Conservation (phyloP, 2,113 vertebrate species). For the Channa argus region DNA sequence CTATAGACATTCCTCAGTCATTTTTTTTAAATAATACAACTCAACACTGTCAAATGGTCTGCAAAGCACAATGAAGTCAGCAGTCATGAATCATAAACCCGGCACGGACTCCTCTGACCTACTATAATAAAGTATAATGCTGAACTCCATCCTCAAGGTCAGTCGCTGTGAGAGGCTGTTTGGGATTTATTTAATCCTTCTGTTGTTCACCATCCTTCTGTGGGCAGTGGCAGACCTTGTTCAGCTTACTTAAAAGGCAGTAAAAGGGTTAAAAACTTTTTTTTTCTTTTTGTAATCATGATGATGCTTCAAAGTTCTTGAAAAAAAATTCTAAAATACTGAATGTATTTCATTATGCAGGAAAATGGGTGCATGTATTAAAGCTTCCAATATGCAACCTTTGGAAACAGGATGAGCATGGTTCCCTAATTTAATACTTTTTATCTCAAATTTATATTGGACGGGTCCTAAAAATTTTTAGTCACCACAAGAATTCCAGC, state of each 20-base stretch:
- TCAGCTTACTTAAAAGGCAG: conserved; percentile 27
- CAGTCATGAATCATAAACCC: conserved; percentile 72
- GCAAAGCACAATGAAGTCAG: conserved; percentile 67
- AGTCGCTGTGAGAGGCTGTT: conserved; percentile 32
- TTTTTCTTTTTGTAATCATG: not conserved
- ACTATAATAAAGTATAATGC: conserved; percentile 70
- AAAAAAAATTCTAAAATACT: conserved; percentile 9
- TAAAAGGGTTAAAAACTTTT: conserved; percentile 14
- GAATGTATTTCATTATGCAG: conserved; percentile 10
- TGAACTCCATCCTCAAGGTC: conserved; percentile 70
- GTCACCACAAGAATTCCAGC: no score
- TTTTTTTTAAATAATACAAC: conserved; percentile 44
- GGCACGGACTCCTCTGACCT: conserved; percentile 54
- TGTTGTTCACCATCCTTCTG: conserved; percentile 12
- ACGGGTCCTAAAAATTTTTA: no score
- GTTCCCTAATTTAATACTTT: no score
- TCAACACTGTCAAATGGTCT: conserved; percentile 70
- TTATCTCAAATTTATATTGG: no score
- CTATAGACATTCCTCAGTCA: conserved; percentile 18
- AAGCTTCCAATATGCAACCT: not conserved
- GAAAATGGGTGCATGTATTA: not conserved
- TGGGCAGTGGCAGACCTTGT: conserved; percentile 22
- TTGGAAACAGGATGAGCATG: no score
- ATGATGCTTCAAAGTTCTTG: conserved; percentile 33
- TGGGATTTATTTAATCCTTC: conserved; percentile 40